phyloP scores from a whole-genome alignment of 2,797 vertebrate genomes.

The Vireo griseus region DNA sequence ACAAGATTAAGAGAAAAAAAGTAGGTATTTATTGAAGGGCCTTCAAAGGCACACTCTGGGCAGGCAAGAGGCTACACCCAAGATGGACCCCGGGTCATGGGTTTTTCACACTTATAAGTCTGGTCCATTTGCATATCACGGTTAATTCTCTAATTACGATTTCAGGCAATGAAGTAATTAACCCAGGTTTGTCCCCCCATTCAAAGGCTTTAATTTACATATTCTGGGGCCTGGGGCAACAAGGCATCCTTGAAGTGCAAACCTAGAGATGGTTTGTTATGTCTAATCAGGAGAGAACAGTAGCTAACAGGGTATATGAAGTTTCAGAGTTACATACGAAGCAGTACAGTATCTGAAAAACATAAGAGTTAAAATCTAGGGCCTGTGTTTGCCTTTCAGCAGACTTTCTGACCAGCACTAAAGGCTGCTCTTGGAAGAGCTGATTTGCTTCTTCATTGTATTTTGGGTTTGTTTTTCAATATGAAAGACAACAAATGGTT shows the following conservation, averaged over 20 bases:
- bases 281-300: background rate
- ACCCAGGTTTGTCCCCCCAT: background rate
- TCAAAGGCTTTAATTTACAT: background rate
- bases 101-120: background rate
- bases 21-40: background rate
- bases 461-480: background rate
- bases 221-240: fast-evolving
- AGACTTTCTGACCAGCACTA: background rate
- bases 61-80: background rate
- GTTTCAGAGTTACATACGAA: background rate
- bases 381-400: background rate
- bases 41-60: background rate
- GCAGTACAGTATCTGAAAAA: background rate
- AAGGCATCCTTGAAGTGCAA: background rate
- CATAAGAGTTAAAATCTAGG: background rate
- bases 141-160: background rate
- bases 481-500: background rate
- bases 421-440: background rate
- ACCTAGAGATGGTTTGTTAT: background rate
- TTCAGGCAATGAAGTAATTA: background rate
- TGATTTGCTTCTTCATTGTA: background rate
- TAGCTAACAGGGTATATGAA: background rate
- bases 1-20: background rate
- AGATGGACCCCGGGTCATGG: background rate
- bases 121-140: background rate